Evolutionary conservation across 2,113 vertebrate species (phyloP).

Genomic region (Mola mola): DNA sequence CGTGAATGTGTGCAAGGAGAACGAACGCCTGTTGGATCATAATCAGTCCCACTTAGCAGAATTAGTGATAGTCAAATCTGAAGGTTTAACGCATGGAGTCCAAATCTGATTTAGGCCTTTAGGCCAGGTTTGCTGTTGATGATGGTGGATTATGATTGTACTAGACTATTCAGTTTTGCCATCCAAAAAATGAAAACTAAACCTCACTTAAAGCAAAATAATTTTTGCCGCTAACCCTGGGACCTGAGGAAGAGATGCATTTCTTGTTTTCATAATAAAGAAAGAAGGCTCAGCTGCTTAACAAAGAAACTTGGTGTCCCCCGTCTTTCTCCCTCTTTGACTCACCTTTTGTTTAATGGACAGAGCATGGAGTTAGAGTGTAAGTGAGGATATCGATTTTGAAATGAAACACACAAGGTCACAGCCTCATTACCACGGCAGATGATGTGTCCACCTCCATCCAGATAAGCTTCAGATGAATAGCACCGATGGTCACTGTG

Average conservation of each 20-base stretch:
- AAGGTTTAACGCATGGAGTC: conserved; percentile 19
- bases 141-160: neutral
- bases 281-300: conserved; percentile 7
- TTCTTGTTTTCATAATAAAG: conserved; percentile 4
- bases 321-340: conserved; percentile 29
- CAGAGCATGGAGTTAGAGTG: conserved; percentile 70
- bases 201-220: neutral
- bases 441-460: conserved; percentile 60
- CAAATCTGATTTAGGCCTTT: conserved; percentile 14
- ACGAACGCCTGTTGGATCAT: conserved; percentile 60
- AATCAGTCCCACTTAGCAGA: conserved; percentile 71
- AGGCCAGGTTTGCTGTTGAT: too few relatives aligned
- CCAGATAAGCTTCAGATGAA: conserved; percentile 52
- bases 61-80: conserved; percentile 62
- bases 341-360: conserved; percentile 69
- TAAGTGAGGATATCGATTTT: conserved; percentile 75
- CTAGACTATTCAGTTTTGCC: neutral
- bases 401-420: conserved; percentile 75
- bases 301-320: conserved; percentile 1
- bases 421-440: conserved; percentile 63
- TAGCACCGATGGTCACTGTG: conserved; percentile 4
- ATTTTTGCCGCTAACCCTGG: conserved; percentile 2
- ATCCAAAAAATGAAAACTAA: conserved; percentile 10
- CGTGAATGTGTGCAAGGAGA: conserved; percentile 60
- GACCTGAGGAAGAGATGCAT: conserved; percentile 1